Conservation (phyloP, 1,140 invertebrate genomes). For the Formica selysi region DNA sequence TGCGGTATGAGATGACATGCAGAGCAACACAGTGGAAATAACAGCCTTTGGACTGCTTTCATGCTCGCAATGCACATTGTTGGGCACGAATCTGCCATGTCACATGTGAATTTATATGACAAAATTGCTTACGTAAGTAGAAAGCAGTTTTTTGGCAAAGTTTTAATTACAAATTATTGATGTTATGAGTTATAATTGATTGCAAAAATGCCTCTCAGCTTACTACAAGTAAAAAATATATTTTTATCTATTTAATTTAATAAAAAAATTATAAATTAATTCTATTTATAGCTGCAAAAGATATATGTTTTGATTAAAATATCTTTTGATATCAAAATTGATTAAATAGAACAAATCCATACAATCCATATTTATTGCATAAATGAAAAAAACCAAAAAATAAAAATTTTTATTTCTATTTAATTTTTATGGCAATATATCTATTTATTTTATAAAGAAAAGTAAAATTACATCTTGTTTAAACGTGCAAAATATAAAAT, state of each 20-base stretch:
- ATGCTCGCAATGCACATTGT: slow-evolving; percentile 42
- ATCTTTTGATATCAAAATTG: neutral
- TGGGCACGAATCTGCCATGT: slow-evolving; percentile 36
- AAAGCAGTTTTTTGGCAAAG: neutral
- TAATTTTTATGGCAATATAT: no score
- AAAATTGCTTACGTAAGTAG: neutral
- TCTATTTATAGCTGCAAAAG: neutral
- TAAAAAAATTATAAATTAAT: slow-evolving; percentile 11
- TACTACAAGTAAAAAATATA: neutral
- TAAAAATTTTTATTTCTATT: neutral
- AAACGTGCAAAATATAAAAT: neutral
- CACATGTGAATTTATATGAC: slow-evolving; percentile 21
- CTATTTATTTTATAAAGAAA: neutral
- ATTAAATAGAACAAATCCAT: neutral
- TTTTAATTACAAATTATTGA: neutral
- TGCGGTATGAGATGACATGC: slow-evolving; percentile 35
- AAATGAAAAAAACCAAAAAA: neutral
- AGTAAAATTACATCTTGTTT: neutral
- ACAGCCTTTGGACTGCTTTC: slow-evolving; percentile 25
- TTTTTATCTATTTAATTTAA: neutral
- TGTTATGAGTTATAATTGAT: neutral
- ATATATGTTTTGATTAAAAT: neutral
- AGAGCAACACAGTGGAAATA: slow-evolving; percentile 44
- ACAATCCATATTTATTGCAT: neutral
- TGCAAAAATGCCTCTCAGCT: neutral